Conservation (phyloP, 1,140 invertebrate species). For the Cotesia glomerata region DNA sequence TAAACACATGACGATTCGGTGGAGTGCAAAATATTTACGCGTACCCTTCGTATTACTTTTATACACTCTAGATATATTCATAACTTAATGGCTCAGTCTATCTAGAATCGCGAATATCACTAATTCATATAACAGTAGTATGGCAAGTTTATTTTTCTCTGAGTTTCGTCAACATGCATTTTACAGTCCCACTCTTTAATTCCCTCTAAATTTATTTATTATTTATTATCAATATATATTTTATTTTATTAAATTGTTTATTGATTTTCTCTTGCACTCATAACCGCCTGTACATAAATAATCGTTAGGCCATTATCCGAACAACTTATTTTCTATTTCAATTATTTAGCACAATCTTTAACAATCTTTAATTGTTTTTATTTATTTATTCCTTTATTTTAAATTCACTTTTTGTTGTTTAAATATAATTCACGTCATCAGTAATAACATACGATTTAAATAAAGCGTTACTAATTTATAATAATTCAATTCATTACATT, state of each 20-base stretch:
- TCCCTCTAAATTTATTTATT: background rate
- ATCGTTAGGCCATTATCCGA: conserved; percentile 33
- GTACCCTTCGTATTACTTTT: conserved; percentile 12
- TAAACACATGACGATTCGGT: conserved; percentile 20
- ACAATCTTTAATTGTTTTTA: background rate
- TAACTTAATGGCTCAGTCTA: conserved; percentile 41
- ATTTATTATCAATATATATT: conserved; percentile 2
- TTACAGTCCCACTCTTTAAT: conserved; percentile 6
- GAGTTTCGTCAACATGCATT: conserved; percentile 24
- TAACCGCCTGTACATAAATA: conserved; percentile 4
- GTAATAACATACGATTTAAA: conserved; percentile 9
- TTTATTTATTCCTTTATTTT: too few species aligned
- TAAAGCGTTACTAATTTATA: conserved; percentile 14
- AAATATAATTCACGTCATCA: conserved; percentile 4
- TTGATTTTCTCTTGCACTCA: conserved; percentile 16
- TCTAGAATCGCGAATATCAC: conserved; percentile 40
- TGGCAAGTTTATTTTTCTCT: conserved; percentile 37
- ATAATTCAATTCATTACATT: conserved; percentile 3
- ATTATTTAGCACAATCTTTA: conserved; percentile 20
- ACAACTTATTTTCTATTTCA: conserved; percentile 19
- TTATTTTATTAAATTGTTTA: background rate
- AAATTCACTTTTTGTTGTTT: too few species aligned
- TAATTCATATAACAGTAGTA: conserved; percentile 38
- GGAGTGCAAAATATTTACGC: conserved; percentile 7
- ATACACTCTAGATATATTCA: conserved; percentile 33